Evolutionary conservation across 1,140 invertebrate genomes (phyloP), one percentile per base, ranked within the genome.

Genomic region (Drosophila santomea): DNA sequence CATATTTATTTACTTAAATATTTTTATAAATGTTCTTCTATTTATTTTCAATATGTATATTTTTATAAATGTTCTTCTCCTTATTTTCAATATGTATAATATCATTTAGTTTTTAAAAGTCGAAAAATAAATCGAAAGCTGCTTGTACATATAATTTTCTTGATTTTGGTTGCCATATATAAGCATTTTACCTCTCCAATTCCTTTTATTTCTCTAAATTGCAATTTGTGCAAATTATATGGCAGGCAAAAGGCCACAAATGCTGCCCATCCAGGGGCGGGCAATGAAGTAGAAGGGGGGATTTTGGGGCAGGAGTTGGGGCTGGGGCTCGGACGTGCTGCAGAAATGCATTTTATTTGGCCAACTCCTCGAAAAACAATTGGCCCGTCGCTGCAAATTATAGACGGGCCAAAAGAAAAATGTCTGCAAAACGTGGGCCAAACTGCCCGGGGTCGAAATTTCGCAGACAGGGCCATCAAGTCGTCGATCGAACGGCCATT

Each of bases 191-290:
- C 61, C 32, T 20, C 35, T 44, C 17, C 45, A 23, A 73, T 66
- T 89, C 82, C 84, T 61, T 83, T 80, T 84, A 89, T 89, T 89
- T 89, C 84, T 89, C 68, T 89, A 89, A 89, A 89, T 89, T 89
- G 84, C 84, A 89, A 83, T 89, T 89, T 89, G 76, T 57, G 68
- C 80, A 89, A 89, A 89, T 89, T 89, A 89, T 89, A 89, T 84
- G 74, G 48, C 76, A 80, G 83, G 62, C 75, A 88, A 88, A 89
- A 77, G 74, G 78, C 69, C 79, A 69, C 81, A 86, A 86, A 85
- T 20, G 17, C 17, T 17, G 17, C 0, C 17, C 17, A 17, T 17
- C 17, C 17, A 17, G 17, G 1, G 17, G 17, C 17, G 17, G 0
- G 17, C 17, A 17, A 17, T 17, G 17, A 17, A 17, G 17, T 17